A percentile compares a stretch with the other conserved stretches of the same genome.
Evolutionary conservation across 1,140 invertebrate genomes (phyloP).

Genomic region (Steinernema khuongi): DNA sequence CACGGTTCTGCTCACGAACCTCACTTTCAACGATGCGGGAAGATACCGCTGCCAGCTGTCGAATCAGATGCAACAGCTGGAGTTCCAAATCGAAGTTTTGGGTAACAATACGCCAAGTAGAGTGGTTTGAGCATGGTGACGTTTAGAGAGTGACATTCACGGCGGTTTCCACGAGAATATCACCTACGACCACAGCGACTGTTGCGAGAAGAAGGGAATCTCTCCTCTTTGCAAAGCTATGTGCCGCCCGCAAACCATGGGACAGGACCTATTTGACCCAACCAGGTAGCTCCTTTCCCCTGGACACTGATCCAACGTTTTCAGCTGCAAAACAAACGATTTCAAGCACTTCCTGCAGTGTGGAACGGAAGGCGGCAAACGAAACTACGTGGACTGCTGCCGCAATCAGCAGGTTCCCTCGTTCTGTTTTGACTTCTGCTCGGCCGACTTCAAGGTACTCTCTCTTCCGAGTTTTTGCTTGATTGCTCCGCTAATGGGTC

Average conservation of each 20-base stretch:
- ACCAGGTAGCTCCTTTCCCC: constrained; percentile 20
- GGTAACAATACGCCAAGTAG: constrained; percentile 11
- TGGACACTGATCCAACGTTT: neutral
- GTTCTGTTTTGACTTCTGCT: constrained; percentile 44
- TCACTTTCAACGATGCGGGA: constrained; percentile 40
- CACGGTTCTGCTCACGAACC: constrained; percentile 34
- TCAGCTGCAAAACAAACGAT: constrained; percentile 43
- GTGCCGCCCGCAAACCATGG: constrained; percentile 39
- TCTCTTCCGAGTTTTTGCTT: neutral
- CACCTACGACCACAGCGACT: constrained; percentile 40
- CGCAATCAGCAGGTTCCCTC: constrained; percentile 37
- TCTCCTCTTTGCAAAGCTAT: constrained; percentile 35
- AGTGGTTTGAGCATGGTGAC: neutral
- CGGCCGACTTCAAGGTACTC: constrained; percentile 32
- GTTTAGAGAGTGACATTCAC: constrained; percentile 36
- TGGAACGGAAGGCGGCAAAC: constrained; percentile 38
- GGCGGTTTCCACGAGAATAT: constrained; percentile 43
- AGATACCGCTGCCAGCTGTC: constrained; percentile 37
- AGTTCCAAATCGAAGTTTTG: constrained; percentile 42
- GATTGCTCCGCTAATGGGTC: too few species aligned
- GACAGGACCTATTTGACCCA: constrained; percentile 37
- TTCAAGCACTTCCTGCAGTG: constrained; percentile 40
- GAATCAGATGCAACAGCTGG: constrained; percentile 34
- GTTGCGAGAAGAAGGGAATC: constrained; percentile 41
- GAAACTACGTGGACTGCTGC: constrained; percentile 41